Evolutionary conservation across 2,888 invertebrate species (phyloP).

Genomic region (Drosophila rellima): DNA sequence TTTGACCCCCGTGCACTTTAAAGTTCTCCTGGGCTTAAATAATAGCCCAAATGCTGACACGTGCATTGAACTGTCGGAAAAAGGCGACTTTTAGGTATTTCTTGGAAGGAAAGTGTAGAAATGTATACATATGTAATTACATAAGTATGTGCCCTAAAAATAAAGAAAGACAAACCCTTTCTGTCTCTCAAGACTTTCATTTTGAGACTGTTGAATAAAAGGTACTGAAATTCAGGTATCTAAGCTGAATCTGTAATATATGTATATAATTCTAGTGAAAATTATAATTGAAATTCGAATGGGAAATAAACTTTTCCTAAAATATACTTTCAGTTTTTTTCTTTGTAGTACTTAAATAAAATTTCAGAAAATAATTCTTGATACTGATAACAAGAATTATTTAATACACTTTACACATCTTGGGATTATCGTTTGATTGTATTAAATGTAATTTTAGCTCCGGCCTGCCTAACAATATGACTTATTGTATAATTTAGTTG

Average conservation of each 20-base stretch:
- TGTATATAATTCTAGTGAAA: background rate
- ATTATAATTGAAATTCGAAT: too few relatives aligned
- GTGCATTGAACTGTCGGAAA: conserved; percentile 9
- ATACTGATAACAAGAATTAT: background rate
- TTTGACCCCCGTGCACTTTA: conserved; percentile 19
- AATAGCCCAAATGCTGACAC: conserved; percentile 23
- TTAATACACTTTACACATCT: too few relatives aligned
- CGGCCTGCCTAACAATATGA: background rate
- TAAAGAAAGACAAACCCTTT: background rate
- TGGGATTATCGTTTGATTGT: background rate
- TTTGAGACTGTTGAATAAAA: background rate
- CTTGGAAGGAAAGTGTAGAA: background rate
- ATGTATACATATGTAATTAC: conserved; percentile 18
- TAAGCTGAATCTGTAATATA: background rate
- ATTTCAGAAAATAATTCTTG: too few relatives aligned
- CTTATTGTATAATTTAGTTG: background rate
- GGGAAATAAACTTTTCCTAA: too few relatives aligned
- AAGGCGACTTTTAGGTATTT: conserved; percentile 14
- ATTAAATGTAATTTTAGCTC: background rate
- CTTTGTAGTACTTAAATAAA: too few relatives aligned
- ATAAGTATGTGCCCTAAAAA: background rate
- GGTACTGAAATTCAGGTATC: background rate
- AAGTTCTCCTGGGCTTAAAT: conserved; percentile 26
- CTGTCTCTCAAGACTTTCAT: conserved; percentile 7
- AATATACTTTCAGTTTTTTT: too few relatives aligned